Conservation (phyloP, 1,140 invertebrate genomes). For the Piezodorus guildinii region DNA sequence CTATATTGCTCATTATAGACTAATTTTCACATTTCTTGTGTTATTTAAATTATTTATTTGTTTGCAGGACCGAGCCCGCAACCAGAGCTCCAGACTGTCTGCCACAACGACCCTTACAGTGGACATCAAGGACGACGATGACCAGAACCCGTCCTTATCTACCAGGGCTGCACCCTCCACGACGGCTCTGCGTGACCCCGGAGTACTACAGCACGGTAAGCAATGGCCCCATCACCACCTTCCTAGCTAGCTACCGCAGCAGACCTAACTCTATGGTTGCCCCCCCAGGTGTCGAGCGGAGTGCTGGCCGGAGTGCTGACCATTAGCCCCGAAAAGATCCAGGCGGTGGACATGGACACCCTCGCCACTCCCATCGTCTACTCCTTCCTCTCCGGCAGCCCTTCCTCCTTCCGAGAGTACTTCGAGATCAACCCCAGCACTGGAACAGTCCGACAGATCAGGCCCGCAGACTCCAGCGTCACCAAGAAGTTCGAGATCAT, state of each 20-base stretch:
- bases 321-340: constrained; percentile 75
- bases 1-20: too few relatives aligned
- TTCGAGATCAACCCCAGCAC: constrained; percentile 72
- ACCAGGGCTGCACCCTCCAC: constrained; percentile 62
- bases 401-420: constrained; percentile 59
- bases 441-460: constrained; percentile 66
- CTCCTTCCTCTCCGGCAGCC: constrained; percentile 66
- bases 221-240: too few relatives aligned
- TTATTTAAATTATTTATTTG: constrained; percentile 26
- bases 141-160: constrained; percentile 80
- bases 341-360: constrained; percentile 78
- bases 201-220: constrained; percentile 60
- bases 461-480: constrained; percentile 59
- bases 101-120: constrained; percentile 75
- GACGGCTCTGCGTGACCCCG: constrained; percentile 70
- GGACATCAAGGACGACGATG: constrained; percentile 76
- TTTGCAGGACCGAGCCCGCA: constrained; percentile 67
- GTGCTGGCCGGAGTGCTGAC: constrained; percentile 66
- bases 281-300: constrained; percentile 58
- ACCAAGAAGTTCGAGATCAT: constrained; percentile 60
- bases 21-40: too few relatives aligned
- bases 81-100: constrained; percentile 57
- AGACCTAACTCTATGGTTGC: too few relatives aligned
- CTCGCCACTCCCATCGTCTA: constrained; percentile 69
- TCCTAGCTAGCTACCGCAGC: too few relatives aligned